Conservation (phyloP, 2,113 vertebrate genomes). For the Siphamia tubifer region DNA sequence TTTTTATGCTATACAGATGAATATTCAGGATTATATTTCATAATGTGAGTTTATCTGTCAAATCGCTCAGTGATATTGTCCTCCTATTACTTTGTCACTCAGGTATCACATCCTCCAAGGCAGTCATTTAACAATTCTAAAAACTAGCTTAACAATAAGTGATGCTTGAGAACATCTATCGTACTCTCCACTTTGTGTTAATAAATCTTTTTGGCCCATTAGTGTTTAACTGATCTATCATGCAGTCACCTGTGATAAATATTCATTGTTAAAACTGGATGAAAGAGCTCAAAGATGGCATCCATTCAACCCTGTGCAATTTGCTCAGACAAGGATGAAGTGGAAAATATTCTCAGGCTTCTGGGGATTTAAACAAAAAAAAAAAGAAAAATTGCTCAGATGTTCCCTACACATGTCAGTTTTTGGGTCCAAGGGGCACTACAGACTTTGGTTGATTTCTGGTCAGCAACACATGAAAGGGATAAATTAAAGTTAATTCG, state of each 20-base stretch:
- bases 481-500: too few relatives aligned
- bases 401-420: too few relatives aligned
- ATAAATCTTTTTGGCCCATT: background rate
- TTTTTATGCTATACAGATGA: background rate
- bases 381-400: too few relatives aligned
- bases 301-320: too few relatives aligned
- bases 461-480: too few relatives aligned
- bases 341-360: too few relatives aligned
- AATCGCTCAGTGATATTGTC: background rate
- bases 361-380: too few relatives aligned
- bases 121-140: background rate
- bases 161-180: background rate
- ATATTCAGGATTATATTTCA: background rate
- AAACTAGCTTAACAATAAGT: background rate
- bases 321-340: too few relatives aligned
- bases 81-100: background rate
- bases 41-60: background rate
- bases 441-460: too few relatives aligned
- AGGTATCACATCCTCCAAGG: background rate
- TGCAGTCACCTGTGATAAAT: background rate
- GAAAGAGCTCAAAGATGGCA: too few relatives aligned
- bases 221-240: background rate
- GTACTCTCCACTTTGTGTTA: background rate
- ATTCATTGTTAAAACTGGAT: too few relatives aligned
- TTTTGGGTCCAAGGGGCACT: too few relatives aligned